Conservation (phyloP, 2,113 vertebrate genomes). For the Peromyscus polionotus region DNA sequence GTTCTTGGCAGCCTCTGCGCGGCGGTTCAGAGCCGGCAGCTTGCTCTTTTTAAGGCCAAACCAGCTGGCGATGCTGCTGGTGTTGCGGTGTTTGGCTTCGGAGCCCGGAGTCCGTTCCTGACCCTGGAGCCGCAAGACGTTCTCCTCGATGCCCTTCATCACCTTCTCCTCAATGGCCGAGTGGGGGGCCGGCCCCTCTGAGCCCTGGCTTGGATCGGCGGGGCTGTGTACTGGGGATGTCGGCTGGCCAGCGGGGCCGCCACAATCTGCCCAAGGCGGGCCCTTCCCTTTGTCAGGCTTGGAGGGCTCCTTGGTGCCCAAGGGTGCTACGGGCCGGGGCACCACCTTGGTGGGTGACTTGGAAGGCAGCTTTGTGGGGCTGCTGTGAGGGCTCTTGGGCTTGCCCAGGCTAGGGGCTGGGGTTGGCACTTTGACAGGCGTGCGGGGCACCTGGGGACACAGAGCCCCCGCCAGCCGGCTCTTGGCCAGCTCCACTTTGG, state of each 20-base stretch:
- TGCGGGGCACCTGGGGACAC: constrained; percentile 87
- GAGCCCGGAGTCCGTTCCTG: constrained; percentile 89
- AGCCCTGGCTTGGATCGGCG: not conserved
- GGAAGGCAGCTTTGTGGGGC: constrained; percentile 93
- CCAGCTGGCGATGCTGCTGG: constrained; percentile 96
- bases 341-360: constrained; percentile 93
- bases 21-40: constrained; percentile 94
- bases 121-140: constrained; percentile 94
- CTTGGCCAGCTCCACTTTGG: constrained; percentile 90
- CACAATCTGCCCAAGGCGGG: constrained; percentile 71
- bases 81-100: constrained; percentile 94
- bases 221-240: not conserved
- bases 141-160: constrained; percentile 99
- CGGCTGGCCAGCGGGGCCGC: accelerated
- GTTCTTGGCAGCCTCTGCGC: constrained; percentile 89
- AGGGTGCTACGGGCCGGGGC: constrained; percentile 77
- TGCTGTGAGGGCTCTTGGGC: constrained; percentile 90
- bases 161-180: constrained; percentile 98
- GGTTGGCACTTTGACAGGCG: constrained; percentile 89
- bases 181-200: constrained; percentile 81
- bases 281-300: constrained; percentile 78
- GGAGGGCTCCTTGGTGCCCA: constrained; percentile 81
- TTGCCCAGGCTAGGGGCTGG: constrained; percentile 88
- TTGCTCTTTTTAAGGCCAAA: constrained; percentile 97
- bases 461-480: constrained; percentile 87